Evolutionary conservation across 2,888 invertebrate species (phyloP).

Genomic region (Drosophila gaucha): DNA sequence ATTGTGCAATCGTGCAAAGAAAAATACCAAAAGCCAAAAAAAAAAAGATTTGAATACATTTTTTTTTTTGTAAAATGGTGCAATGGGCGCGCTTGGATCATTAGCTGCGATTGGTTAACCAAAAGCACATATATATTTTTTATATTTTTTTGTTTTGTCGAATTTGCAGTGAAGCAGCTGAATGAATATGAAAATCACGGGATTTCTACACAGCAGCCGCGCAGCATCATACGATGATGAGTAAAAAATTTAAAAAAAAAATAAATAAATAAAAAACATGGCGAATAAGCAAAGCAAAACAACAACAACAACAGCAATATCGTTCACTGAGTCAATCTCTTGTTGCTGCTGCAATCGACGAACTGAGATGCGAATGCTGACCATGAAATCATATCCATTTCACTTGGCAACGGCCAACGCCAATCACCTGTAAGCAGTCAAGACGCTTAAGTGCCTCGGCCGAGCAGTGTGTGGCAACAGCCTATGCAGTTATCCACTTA

Average conservation of each 20-base stretch:
- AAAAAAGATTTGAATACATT: conserved; percentile 71
- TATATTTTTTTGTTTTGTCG: conserved; percentile 38
- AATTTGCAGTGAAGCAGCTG: conserved; percentile 67
- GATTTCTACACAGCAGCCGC: conserved; percentile 63
- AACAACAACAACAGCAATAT: conserved; percentile 18
- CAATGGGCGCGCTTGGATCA: conserved; percentile 62
- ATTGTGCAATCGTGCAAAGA: conserved; percentile 59
- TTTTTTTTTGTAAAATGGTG: conserved; percentile 53
- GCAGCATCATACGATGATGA: conserved; percentile 52
- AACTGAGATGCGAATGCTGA: conserved; percentile 47
- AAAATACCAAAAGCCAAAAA: conserved; percentile 24
- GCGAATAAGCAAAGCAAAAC: conserved; percentile 27
- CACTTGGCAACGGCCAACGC: conserved; percentile 59
- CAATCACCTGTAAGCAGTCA: conserved; percentile 42
- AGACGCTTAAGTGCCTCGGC: conserved; percentile 14
- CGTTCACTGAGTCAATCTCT: conserved; percentile 36
- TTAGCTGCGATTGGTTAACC: conserved; percentile 68
- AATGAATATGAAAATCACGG: conserved; percentile 75
- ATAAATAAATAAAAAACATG: conserved; percentile 15
- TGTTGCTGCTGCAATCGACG: conserved; percentile 36
- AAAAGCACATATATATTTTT: conserved; percentile 38
- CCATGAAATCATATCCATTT: conserved; percentile 76
- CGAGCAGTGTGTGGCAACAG: conserved; percentile 15
- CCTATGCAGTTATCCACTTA: conserved; percentile 50
- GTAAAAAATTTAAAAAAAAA: conserved; percentile 36